phyloP scores from a whole-genome alignment of 2,113 vertebrate species.

The Odocoileus hemionus region DNA sequence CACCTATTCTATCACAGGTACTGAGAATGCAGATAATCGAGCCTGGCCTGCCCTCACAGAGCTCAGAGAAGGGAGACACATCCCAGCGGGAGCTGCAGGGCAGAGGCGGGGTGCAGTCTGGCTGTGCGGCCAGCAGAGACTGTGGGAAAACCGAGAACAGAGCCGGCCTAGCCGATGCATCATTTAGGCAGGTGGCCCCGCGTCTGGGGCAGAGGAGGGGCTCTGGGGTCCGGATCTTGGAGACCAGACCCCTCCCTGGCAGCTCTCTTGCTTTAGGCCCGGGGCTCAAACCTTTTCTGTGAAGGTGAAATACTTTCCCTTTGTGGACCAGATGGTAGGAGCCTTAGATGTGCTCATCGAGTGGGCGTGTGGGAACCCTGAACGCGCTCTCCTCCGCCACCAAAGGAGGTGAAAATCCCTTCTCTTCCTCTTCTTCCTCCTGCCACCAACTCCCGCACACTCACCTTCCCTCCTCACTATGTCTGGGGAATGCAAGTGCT shows the following conservation, averaged over 20 bases:
- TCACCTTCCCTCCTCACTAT: accelerated
- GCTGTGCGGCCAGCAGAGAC: neutral
- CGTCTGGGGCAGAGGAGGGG: accelerated
- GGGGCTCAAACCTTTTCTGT: neutral
- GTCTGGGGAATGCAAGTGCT: neutral
- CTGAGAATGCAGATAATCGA: neutral
- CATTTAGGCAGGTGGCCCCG: accelerated
- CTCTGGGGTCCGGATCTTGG: neutral
- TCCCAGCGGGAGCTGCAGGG: neutral
- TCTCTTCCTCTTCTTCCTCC: neutral
- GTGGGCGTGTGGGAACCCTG: neutral
- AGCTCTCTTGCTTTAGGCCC: neutral
- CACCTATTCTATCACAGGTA: neutral
- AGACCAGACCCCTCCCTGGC: neutral
- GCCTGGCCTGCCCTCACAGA: neutral
- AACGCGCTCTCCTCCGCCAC: accelerated
- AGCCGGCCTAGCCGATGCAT: accelerated
- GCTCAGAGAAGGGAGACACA: neutral
- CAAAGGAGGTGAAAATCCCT: neutral
- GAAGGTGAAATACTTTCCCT: neutral
- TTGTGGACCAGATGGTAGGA: neutral
- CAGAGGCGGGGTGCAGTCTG: accelerated
- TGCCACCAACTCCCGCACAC: neutral
- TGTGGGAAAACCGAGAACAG: neutral
- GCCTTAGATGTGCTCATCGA: neutral